phyloP scores from a whole-genome alignment of 1,140 invertebrate genomes.

The Trypoxylus dichotomus region DNA sequence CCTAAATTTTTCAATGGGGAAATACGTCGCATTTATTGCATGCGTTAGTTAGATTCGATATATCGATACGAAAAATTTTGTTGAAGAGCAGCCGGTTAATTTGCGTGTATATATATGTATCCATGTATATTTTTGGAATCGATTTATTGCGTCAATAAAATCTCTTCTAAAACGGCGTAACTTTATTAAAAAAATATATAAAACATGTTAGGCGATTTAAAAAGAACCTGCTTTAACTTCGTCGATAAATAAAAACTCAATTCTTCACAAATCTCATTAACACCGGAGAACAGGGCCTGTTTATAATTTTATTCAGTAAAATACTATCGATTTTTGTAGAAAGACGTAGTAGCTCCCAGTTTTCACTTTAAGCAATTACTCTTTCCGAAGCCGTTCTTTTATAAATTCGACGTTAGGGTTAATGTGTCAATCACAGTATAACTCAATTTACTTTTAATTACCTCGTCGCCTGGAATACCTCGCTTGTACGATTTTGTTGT shows the following conservation, averaged over 20 bases:
- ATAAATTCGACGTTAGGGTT: background rate
- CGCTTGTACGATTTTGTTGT: background rate
- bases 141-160: no score
- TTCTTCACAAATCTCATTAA: conserved; percentile 2
- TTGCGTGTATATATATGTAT: no score
- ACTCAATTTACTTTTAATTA: conserved; percentile 22
- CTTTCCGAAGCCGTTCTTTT: background rate
- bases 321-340: background rate
- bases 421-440: conserved; percentile 22
- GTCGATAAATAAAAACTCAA: background rate
- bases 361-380: conserved; percentile 19
- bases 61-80: no score
- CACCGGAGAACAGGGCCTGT: background rate
- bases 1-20: no score
- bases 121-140: no score
- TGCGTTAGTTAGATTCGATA: no score
- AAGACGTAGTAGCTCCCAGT: background rate
- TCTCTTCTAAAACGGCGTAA: no score
- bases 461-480: background rate
- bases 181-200: no score
- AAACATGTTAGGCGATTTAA: no score
- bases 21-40: no score
- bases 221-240: background rate
- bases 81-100: no score
- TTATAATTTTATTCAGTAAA: background rate